Evolutionary conservation across 2,888 invertebrate genomes (phyloP), one percentile per base, ranked within the genome.

Genomic region (Heliconius ethilla): DNA sequence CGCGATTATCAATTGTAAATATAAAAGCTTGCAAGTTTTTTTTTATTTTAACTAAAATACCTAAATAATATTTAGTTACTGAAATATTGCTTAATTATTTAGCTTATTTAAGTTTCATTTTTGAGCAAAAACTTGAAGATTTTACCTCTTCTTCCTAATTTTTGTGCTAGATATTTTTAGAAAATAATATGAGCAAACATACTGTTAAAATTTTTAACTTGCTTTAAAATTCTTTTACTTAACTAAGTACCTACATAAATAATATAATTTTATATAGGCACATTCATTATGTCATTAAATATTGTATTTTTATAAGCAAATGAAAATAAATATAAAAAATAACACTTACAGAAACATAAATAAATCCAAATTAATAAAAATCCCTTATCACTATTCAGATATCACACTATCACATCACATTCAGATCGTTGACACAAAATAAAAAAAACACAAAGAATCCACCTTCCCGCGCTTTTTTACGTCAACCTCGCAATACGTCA

Each of bases 401-500:
- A 45, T n/a, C 37, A 63, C 73, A 69, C 74, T 59, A 76, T 75
- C 72, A 69, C 76, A 70, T 73, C 66, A 73, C 51, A 69, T 40
- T 62, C 40, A 69, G 79, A 77, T 65, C 81, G 73, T 62, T 81
- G 81, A 78, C 79, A 78, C 45, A 40, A 51, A 22, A 51, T 18
- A 22, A 66, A 72, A 77, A 82, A 83, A 81, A 83, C 4, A 62
- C 15, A 77, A 77, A 73, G 81, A 83, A 82, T 83, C 81, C 81
- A 72, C 81, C 84, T 86, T 87, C 87, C 86, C 89, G 88, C 89
- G 84, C 81, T 84, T 83, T 83, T 66, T 81, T 86, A 89, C 88
- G 87, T 90, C 89, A 89, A 88, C 87, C 88, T 85, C 84, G 83
- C 87, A 87, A 85, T 84, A 84, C 87, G 85, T 87, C 89, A 87